Evolutionary conservation across 1,140 invertebrate genomes (phyloP).

Genomic region (Vollenhovia emeryi): DNA sequence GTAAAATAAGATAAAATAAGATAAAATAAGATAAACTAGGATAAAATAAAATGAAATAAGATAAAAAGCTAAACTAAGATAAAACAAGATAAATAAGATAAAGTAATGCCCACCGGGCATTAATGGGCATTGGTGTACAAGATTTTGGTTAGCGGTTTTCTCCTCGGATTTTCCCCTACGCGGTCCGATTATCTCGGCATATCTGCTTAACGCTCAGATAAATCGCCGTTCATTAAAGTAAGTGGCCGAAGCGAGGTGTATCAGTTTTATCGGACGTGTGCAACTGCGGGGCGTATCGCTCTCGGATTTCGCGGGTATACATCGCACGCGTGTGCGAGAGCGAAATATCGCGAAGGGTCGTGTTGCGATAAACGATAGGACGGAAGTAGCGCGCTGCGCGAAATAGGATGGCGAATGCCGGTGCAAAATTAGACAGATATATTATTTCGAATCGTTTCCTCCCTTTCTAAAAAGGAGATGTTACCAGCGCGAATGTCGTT

Average conservation of each 20-base stretch:
- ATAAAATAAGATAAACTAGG: too few species aligned
- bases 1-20: too few species aligned
- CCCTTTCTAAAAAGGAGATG: too few species aligned
- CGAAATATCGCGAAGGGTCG: background rate
- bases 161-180: background rate
- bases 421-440: background rate
- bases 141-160: too few species aligned
- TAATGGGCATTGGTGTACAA: too few species aligned
- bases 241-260: background rate
- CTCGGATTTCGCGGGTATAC: background rate
- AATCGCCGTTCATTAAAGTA: background rate
- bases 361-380: background rate
- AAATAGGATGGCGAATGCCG: background rate
- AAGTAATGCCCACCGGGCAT: too few species aligned
- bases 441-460: background rate
- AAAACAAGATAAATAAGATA: too few species aligned
- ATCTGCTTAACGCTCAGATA: slow-evolving; percentile 42
- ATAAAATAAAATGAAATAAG: too few species aligned
- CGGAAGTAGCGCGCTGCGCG: background rate
- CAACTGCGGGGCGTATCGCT: slow-evolving; percentile 3
- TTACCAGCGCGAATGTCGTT: too few species aligned
- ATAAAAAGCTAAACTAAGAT: too few species aligned
- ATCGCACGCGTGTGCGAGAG: background rate
- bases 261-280: slow-evolving; percentile 10
- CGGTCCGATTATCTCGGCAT: background rate